Base-by-base conservation (phyloP, 2,888 invertebrate genomes). In the Pherbina coryleti region DNA sequence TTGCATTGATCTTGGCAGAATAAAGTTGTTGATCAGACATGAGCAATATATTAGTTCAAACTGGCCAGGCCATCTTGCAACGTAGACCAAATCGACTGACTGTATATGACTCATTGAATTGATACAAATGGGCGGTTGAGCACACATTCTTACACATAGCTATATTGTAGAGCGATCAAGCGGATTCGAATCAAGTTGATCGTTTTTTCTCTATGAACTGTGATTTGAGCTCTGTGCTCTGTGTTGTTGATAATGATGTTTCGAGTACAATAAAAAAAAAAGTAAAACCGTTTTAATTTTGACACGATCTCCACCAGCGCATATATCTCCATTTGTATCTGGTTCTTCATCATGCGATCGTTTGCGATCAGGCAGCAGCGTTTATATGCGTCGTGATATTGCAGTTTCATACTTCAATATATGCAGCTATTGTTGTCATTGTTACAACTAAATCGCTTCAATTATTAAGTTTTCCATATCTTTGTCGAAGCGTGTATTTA, bases 1-100 rank as follows among this genome's bases (percentile, higher is more conserved):
- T 60, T 60, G 60, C 71, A 71, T 34, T 71, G 71, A 55, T 53
- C 71, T 53, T 71, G 53, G 17, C 55, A 28, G 19, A 19, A 25
- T 19, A 22, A 19, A 14, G 14, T 44, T 22, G 28, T 44, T 49
- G 44, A 67, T 34, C 66, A 49, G 49, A 28, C 62, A 28, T 14
- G 17, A 60, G 9, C 28, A 8, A 60, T 60, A 60, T 28, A 60
- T 60, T 25, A 60, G 5, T 60, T 25, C 19, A 7, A 19, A 28
- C 60, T 28, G 28, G 25, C 60, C 4, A 31, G 5, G 11, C 28
- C 28, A 28, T 17, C 60, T 55, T 19, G 9, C 19, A 22, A 55
- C 19, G 19, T 22, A 3, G 55, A 19, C 1, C 44, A 7, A 44
- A n/a, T n/a, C n/a, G n/a, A 44, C 37, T 37, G 55, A 11, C 55